Base-by-base conservation (phyloP, 2,888 invertebrate genomes). In the Cryptocheilus praepositus region DNA sequence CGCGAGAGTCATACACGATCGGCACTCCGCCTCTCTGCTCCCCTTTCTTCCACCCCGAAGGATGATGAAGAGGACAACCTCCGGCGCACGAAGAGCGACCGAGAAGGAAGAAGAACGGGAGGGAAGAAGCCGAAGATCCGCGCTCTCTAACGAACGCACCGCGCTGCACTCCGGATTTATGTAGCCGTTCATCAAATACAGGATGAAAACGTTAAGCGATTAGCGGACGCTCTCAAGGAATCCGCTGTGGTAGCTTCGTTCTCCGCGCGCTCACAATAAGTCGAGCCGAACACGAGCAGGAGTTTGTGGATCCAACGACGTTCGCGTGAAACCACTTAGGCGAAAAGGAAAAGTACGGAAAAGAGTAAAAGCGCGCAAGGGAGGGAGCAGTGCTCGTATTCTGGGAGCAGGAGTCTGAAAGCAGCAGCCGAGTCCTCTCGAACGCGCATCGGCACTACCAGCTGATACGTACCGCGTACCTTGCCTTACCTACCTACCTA, bases 201-300 rank as follows among this genome's bases (percentile, higher is more conserved):
- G 76, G 63, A 81, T 81, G 80, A 76, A 81, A 81, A 80, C 73
- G 81, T 74, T 49, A 77, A 81, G 72, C 63, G 64, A 62, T 59
- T 45, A 69, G 44, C 22, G 54, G 28, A 22, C 18, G 54, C 22
- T 11, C 25, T n/a, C 18, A 22, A 11, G 59, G 51, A 55, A 44
- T 28, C 25, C 19, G 54, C 46, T 22, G 16, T 36, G 36, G 36
- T 36, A 36, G 36, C 36, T 7, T 7, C 46, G 53, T 16, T 28
- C 22, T 22, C 46, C 16, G 44, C 18, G 43, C 19, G 43, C 56
- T 28, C 19, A n/a, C 43, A 25, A 11, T 36, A 36, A 36, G 11
- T 36, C 36, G 36, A 36, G 36, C 36, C 4, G 1, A 11, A 11
- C 36, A 11, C 8, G 11, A 25, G 25, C 5, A 25, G 36, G 36